Conservation (phyloP, 1,140 invertebrate genomes). For the Danaus plexippus region DNA sequence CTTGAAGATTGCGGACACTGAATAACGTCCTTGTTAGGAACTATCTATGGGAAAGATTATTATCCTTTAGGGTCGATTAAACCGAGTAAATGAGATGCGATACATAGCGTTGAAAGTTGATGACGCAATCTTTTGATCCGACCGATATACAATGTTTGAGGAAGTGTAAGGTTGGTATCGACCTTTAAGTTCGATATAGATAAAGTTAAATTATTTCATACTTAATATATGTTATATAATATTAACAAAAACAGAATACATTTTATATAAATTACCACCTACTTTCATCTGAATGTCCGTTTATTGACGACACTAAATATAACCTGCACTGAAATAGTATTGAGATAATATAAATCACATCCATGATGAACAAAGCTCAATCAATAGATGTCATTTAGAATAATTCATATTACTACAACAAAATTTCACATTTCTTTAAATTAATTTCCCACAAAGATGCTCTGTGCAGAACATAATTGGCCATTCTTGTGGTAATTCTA, state of each 20-base stretch:
- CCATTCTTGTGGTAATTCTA: slow-evolving; percentile 28
- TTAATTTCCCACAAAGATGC: slow-evolving; percentile 29
- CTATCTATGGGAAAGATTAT: slow-evolving; percentile 22
- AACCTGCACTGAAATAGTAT: too few species aligned
- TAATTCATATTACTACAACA: slow-evolving; percentile 19
- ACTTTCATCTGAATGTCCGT: too few species aligned
- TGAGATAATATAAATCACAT: too few species aligned
- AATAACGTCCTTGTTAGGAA: slow-evolving; percentile 21
- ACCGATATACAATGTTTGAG: slow-evolving; percentile 9
- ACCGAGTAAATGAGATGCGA: slow-evolving; percentile 32
- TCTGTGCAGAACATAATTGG: slow-evolving; percentile 32
- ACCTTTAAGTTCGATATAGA: too few species aligned
- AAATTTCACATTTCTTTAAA: slow-evolving; percentile 17
- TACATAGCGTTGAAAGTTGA: slow-evolving; percentile 24
- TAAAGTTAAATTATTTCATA: too few species aligned
- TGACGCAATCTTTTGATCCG: slow-evolving; percentile 20
- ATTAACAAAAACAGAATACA: too few species aligned
- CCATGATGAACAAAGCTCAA: too few species aligned
- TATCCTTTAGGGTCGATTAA: slow-evolving; percentile 29
- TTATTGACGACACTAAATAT: too few species aligned
- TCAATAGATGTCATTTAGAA: background rate
- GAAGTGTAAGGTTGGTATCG: too few species aligned
- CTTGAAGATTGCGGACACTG: slow-evolving; percentile 3
- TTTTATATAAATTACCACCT: too few species aligned
- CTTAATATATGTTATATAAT: too few species aligned